Percentiles rank a stretch among this genome's conserved stretches.
These are phyloP conservation scores for Cephalopholis sonnerati DNA, from an alignment of 2,113 vertebrate species.

Conservation along the genomic window DNA sequence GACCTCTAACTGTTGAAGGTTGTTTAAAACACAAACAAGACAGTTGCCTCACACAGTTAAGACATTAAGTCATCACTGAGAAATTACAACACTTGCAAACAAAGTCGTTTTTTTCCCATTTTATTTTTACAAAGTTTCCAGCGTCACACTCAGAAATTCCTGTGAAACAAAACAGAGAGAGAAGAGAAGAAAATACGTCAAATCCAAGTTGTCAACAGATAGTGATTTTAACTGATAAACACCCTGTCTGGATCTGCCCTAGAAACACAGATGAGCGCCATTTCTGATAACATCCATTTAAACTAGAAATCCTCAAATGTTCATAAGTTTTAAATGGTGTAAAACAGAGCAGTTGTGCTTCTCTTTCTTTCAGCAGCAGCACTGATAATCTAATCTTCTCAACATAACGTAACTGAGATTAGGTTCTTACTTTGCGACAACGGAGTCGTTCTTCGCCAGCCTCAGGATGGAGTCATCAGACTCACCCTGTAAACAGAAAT, in stretches of 20 bases:
- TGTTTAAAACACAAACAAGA: neutral
- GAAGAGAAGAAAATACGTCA: neutral
- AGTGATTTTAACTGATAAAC: neutral
- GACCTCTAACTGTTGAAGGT: no score
- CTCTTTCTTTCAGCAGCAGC: neutral
- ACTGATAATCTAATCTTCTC: no score
- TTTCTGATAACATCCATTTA: neutral
- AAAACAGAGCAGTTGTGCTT: neutral
- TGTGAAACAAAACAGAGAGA: slow-evolving; percentile 64
- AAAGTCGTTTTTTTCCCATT: slow-evolving; percentile 49
- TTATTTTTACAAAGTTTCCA: slow-evolving; percentile 85
- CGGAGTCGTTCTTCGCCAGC: slow-evolving; percentile 89
- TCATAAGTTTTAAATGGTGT: neutral
- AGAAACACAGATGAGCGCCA: neutral
- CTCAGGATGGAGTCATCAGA: slow-evolving; percentile 96
- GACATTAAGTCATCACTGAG: neutral
- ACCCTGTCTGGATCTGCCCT: neutral
- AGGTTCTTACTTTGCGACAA: slow-evolving; percentile 91
- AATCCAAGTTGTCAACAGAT: neutral
- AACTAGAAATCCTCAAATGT: neutral
- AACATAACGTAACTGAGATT: no score
- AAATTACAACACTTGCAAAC: neutral
- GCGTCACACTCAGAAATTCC: slow-evolving; percentile 83
- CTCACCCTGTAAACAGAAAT: slow-evolving; percentile 86
- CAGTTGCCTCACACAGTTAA: neutral